These are phyloP conservation scores for Cosmia trapezina DNA, from an alignment of 2,888 invertebrate species.

Conservation along the genomic window DNA sequence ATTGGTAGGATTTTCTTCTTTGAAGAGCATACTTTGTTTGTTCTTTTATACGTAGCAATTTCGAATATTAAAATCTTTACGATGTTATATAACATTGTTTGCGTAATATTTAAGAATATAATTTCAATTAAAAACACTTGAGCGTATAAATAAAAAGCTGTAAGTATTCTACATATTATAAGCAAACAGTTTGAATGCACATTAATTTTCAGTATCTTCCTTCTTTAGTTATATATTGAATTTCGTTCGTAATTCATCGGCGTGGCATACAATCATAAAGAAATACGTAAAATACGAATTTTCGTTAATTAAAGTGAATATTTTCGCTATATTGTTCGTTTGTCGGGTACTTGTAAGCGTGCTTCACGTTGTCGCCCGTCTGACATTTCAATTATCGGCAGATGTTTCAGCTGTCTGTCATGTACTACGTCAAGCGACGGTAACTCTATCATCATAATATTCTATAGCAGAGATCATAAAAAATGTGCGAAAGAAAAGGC, in stretches of 20 bases:
- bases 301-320: conserved; percentile 32
- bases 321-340: conserved; percentile 49
- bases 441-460: conserved; percentile 51
- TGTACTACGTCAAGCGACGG: conserved; percentile 32
- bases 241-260: background rate
- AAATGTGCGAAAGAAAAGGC: background rate
- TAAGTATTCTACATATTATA: background rate
- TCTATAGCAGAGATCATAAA: background rate
- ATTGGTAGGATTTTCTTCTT: conserved; percentile 30
- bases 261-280: background rate
- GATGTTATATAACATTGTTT: background rate
- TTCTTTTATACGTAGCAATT: conserved; percentile 10
- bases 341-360: conserved; percentile 48
- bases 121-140: background rate
- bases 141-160: background rate
- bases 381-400: conserved; percentile 71
- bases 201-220: background rate
- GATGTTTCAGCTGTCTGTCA: conserved; percentile 65
- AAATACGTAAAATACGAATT: conserved; percentile 3
- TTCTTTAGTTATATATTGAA: background rate
- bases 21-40: conserved; percentile 26
- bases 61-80: conserved; percentile 21
- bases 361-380: conserved; percentile 43
- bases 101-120: background rate
- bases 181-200: background rate